These are phyloP conservation scores for Nomada flava DNA, from an alignment of 2,888 invertebrate genomes.

Conservation along the genomic window DNA sequence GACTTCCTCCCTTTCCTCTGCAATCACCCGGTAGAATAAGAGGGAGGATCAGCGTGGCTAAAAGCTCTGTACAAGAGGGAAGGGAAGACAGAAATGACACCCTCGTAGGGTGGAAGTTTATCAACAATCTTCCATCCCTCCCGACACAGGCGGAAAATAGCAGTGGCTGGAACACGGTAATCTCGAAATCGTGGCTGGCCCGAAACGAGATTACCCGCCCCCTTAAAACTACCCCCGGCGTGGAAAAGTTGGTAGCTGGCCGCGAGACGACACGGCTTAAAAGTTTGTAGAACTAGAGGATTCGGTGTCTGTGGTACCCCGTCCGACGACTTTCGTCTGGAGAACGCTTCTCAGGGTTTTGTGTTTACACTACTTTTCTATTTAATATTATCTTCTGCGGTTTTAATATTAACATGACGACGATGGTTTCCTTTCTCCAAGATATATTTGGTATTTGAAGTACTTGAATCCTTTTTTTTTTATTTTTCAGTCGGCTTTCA, in stretches of 20 bases:
- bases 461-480: too few relatives aligned
- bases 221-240: conserved; percentile 15
- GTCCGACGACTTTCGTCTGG: background rate
- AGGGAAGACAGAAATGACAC: conserved; percentile 18
- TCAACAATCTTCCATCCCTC: conserved; percentile 37
- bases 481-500: too few relatives aligned
- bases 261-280: conserved; percentile 55
- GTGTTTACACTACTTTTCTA: background rate
- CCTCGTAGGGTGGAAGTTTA: conserved; percentile 24
- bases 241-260: conserved; percentile 47
- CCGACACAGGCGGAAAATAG: conserved; percentile 19
- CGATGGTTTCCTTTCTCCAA: too few relatives aligned
- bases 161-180: conserved; percentile 42
- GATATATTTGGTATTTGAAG: too few relatives aligned
- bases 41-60: conserved; percentile 45
- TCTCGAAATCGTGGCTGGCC: conserved; percentile 50
- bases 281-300: conserved; percentile 35
- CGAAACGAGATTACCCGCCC: conserved; percentile 54
- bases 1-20: conserved; percentile 29
- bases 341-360: background rate
- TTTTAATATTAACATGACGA: too few relatives aligned
- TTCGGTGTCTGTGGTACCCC: conserved; percentile 19
- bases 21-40: background rate
- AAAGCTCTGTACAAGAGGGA: conserved; percentile 39
- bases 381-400: background rate